Conservation (phyloP, 2,797 vertebrate species). For the Synanceia verrucosa region DNA sequence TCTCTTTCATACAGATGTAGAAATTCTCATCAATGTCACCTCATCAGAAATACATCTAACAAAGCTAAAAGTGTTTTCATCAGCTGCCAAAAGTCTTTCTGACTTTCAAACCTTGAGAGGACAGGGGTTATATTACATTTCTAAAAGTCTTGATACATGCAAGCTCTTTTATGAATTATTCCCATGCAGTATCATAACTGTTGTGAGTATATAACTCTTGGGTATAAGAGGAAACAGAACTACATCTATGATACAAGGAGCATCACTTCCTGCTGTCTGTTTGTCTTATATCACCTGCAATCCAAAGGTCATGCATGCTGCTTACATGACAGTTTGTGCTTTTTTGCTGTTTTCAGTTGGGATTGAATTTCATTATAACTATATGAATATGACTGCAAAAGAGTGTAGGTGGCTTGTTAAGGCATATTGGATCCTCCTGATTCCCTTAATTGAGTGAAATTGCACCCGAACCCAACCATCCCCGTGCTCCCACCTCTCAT, state of each 20-base stretch:
- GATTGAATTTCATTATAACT: constrained; percentile 30
- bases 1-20: not conserved
- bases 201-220: constrained; percentile 2
- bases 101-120: not conserved
- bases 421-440: not conserved
- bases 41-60: not conserved
- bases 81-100: not conserved
- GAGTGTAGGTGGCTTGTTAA: constrained; percentile 9
- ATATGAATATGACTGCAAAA: not conserved
- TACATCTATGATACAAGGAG: not conserved
- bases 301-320: constrained; percentile 52
- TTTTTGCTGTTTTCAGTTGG: not conserved
- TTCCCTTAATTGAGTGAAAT: constrained; percentile 21
- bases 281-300: constrained; percentile 35
- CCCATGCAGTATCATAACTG: not conserved
- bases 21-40: not conserved
- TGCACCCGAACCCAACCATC: not conserved
- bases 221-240: constrained; percentile 19
- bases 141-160: not conserved
- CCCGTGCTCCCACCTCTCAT: not conserved
- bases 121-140: not conserved
- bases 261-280: constrained; percentile 17
- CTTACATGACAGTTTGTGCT: constrained; percentile 10
- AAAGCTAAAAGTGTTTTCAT: not conserved
- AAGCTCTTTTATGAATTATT: not conserved